Evolutionary conservation across 2,797 vertebrate species (phyloP).

Genomic region (Phataginus tricuspis): DNA sequence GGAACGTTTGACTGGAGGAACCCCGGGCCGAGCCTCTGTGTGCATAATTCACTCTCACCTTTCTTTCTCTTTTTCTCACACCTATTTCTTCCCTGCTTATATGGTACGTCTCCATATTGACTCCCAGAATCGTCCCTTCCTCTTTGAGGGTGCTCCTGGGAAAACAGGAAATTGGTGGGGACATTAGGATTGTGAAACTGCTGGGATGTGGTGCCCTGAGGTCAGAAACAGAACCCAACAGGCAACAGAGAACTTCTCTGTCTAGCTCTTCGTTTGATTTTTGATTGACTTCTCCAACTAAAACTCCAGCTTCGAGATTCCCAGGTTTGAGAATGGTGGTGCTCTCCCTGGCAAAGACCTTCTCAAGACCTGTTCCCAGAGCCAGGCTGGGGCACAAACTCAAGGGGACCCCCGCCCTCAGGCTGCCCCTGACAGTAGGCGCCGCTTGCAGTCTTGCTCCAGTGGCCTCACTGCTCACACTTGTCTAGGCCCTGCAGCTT

Average conservation of each 20-base stretch:
- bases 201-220: neutral
- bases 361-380: neutral
- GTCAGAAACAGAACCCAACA: neutral
- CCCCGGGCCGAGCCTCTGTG: neutral
- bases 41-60: neutral
- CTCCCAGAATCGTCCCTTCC: neutral
- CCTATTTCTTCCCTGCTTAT: neutral
- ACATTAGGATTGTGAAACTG: neutral
- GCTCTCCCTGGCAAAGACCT: neutral
- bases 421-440: neutral
- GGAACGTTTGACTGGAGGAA: neutral
- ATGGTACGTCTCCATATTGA: neutral
- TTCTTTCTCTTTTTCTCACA: fast-evolving
- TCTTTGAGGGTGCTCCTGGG: neutral
- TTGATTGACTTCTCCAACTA: neutral
- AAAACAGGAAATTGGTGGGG: neutral
- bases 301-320: neutral
- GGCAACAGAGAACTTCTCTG: neutral
- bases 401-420: neutral
- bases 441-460: neutral
- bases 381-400: neutral
- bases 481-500: neutral
- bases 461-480: neutral
- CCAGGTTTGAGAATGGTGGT: neutral
- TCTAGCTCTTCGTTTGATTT: neutral